Evolutionary conservation across 2,888 invertebrate species (phyloP).

Genomic region (Ptilodon capucinus): DNA sequence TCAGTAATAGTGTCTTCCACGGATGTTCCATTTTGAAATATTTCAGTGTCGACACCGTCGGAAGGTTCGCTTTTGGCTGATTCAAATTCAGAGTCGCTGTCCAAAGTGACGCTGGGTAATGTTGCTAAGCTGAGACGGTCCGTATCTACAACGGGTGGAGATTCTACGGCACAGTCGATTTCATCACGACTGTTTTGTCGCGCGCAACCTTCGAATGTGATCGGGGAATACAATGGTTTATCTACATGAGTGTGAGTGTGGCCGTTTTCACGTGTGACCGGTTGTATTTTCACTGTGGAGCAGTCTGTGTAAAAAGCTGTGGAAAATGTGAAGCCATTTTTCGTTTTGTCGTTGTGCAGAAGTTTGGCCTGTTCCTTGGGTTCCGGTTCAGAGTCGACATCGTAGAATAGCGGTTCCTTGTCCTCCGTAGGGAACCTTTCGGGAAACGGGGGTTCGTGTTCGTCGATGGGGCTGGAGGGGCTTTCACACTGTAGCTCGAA

Average conservation of each 20-base stretch:
- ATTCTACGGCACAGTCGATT: conserved; percentile 53
- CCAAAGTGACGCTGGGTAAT: conserved; percentile 46
- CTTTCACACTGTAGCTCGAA: conserved; percentile 86
- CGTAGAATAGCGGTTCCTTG: conserved; percentile 80
- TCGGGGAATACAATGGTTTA: conserved; percentile 69
- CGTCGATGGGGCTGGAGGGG: conserved; percentile 87
- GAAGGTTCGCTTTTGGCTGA: conserved; percentile 76
- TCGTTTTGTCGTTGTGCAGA: conserved; percentile 72
- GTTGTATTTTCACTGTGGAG: conserved; percentile 71
- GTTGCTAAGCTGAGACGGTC: conserved; percentile 49
- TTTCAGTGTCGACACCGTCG: conserved; percentile 52
- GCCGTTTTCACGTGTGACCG: conserved; percentile 70
- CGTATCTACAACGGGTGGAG: conserved; percentile 38
- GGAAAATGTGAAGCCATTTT: conserved; percentile 75
- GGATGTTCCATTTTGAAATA: conserved; percentile 46
- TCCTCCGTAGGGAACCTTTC: conserved; percentile 78
- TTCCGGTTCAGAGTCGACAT: conserved; percentile 73
- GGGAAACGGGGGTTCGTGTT: conserved; percentile 76
- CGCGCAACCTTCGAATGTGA: conserved; percentile 75
- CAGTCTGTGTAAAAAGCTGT: conserved; percentile 67
- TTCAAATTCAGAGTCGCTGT: conserved; percentile 77
- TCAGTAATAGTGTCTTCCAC: conserved; percentile 51
- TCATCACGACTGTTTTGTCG: conserved; percentile 70
- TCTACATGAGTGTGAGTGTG: conserved; percentile 43
- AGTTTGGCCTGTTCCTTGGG: conserved; percentile 60